Percentiles rank a stretch among this genome's conserved stretches.
phyloP scores from a whole-genome alignment of 1,140 invertebrate species.

The Eubasilissa regina region DNA sequence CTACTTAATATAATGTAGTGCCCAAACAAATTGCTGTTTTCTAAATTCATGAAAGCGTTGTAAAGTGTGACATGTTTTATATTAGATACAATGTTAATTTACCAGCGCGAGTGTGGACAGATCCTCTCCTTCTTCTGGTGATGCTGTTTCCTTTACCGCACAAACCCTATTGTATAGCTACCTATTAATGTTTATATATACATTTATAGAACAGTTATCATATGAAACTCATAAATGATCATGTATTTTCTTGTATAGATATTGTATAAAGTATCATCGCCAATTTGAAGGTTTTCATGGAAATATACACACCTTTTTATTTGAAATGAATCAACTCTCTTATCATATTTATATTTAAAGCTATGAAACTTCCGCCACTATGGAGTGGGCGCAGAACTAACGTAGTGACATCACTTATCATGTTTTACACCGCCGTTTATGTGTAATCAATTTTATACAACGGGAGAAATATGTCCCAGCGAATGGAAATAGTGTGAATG shows the following conservation, averaged over 20 bases:
- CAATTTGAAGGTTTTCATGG: conserved; percentile 49
- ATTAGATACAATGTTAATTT: background rate
- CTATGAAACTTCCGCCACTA: conserved; percentile 38
- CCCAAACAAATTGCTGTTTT: background rate
- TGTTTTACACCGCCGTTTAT: conserved; percentile 56
- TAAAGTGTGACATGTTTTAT: background rate
- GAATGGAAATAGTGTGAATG: conserved; percentile 52
- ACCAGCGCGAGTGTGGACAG: background rate
- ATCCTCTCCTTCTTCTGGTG: conserved; percentile 4
- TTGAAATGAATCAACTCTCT: conserved; percentile 27
- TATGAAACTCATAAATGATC: conserved; percentile 52
- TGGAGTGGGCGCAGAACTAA: conserved; percentile 43
- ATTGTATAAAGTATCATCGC: conserved; percentile 58
- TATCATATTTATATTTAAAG: conserved; percentile 47
- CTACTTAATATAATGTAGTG: background rate
- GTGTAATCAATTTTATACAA: conserved; percentile 60
- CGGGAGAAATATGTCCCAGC: conserved; percentile 35
- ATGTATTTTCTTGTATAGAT: conserved; percentile 60
- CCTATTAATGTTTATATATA: conserved; percentile 55
- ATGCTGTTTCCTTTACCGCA: conserved; percentile 52
- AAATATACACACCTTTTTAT: conserved; percentile 49
- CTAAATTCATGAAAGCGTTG: background rate
- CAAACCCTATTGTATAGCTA: conserved; percentile 59
- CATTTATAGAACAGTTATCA: conserved; percentile 25
- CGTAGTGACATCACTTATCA: conserved; percentile 53